Evolutionary conservation across 2,113 vertebrate genomes (phyloP).

Genomic region (Pituophis catenifer): DNA sequence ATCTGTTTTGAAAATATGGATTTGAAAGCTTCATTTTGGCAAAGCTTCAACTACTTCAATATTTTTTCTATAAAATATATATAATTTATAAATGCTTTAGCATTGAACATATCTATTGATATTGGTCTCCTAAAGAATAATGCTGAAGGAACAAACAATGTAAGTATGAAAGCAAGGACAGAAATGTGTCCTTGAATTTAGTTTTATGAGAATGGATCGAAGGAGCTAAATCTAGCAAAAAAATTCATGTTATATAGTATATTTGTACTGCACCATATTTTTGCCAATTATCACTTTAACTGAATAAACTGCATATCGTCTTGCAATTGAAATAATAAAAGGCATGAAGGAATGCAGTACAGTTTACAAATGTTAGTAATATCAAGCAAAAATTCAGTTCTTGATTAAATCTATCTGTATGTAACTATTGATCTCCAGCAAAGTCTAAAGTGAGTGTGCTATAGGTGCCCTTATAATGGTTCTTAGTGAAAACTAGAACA

Average conservation of each 20-base stretch:
- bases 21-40: neutral
- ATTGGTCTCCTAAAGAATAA: neutral
- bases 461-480: too few species aligned
- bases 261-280: neutral
- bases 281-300: neutral
- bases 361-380: neutral
- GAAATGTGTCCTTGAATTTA: neutral
- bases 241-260: neutral
- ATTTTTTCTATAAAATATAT: neutral
- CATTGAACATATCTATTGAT: neutral
- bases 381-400: neutral
- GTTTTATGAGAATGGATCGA: neutral
- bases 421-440: too few species aligned
- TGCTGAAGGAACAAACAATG: neutral
- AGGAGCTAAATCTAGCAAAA: neutral
- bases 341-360: neutral
- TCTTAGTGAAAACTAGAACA: too few species aligned
- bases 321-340: neutral
- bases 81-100: neutral
- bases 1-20: neutral
- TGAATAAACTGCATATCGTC: neutral
- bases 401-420: neutral
- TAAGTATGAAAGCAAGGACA: neutral
- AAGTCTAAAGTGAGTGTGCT: too few species aligned
- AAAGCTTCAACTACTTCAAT: neutral